Base-by-base conservation (phyloP, 2,888 invertebrate species). In the Thymelicus lineola region DNA sequence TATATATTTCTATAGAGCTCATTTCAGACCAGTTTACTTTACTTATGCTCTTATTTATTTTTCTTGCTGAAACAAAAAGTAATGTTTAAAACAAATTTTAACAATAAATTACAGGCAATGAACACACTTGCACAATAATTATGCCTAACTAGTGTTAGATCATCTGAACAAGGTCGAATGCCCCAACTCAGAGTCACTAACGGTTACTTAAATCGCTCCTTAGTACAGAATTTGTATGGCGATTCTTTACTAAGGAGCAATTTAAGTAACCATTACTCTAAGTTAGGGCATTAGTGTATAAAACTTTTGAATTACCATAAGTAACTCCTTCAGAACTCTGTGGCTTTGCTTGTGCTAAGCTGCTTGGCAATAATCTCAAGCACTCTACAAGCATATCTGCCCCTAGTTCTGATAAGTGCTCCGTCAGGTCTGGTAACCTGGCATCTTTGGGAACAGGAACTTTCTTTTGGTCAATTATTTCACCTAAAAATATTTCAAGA, bases 21-120 rank as follows among this genome's bases (percentile, higher is more conserved):
- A 96, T 95, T 62, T 91, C 85, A 1, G 92, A 80, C 97, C 97
- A 98, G 76, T 94, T 88, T 9, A 98, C 91, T 78, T 94, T 88
- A 59, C 96, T 94, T 76, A 96, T 93, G 67, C 86, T 84, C 71
- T 95, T 88, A 36, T 93, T 92, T 70, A 98, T 94, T 94, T 97
- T 97, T 72, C 96, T 97, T 53, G 98, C 97, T 97, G 83, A 74
- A 95, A 95, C 59, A 78, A 75, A 36, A 71, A 7, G 45, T 66
- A 10, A 10, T 42, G 42, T 9, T 42, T 42, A 42, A 42, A 4
- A 42, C 12, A 12, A 42, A 9, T 55, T 9, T 9, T 9, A 20
- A 10, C 42, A 14, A 48, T 62, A 61, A 60, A 1, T 9, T 12
- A 38, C 38, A 38, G 38, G 38, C 38, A 38, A 38, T 38, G 10